phyloP scores from a whole-genome alignment of 2,888 invertebrate species.

The Zygogramma bicolorata region DNA sequence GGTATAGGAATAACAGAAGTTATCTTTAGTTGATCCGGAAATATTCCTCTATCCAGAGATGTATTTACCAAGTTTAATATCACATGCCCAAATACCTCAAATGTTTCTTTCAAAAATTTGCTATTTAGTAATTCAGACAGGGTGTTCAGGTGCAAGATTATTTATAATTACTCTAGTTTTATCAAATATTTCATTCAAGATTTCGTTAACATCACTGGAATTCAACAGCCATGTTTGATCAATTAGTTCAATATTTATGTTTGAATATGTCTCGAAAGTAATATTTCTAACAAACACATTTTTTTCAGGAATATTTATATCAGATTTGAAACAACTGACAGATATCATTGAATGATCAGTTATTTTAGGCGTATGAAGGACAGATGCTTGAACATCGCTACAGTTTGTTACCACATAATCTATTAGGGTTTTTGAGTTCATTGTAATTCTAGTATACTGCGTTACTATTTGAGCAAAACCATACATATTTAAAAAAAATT shows the following conservation, averaged over 20 bases:
- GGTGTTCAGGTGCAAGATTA: constrained; percentile 19
- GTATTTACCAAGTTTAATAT: too few species aligned
- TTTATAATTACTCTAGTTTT: constrained; percentile 15
- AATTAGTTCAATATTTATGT: constrained; percentile 16
- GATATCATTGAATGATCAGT: constrained; percentile 17
- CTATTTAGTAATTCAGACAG: not conserved
- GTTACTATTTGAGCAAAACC: too few species aligned
- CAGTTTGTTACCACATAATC: constrained; percentile 8
- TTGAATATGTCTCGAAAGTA: constrained; percentile 15
- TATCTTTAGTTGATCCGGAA: constrained; percentile 8
- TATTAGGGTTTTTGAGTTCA: constrained; percentile 12
- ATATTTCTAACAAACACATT: constrained; percentile 16
- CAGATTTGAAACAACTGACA: constrained; percentile 15
- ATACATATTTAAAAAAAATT: constrained; percentile 14
- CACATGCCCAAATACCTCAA: not conserved
- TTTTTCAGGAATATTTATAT: constrained; percentile 16
- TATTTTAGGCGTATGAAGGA: constrained; percentile 17
- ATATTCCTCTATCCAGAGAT: constrained; percentile 6
- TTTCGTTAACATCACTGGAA: constrained; percentile 6
- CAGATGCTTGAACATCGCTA: constrained; percentile 16
- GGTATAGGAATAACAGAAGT: not conserved
- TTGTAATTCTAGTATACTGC: constrained; percentile 15
- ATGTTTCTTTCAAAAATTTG: constrained; percentile 4
- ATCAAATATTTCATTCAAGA: constrained; percentile 15
- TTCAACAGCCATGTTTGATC: constrained; percentile 12